These are phyloP conservation scores for Malurus melanocephalus DNA, from an alignment of 2,113 vertebrate species.

Conservation along the genomic window DNA sequence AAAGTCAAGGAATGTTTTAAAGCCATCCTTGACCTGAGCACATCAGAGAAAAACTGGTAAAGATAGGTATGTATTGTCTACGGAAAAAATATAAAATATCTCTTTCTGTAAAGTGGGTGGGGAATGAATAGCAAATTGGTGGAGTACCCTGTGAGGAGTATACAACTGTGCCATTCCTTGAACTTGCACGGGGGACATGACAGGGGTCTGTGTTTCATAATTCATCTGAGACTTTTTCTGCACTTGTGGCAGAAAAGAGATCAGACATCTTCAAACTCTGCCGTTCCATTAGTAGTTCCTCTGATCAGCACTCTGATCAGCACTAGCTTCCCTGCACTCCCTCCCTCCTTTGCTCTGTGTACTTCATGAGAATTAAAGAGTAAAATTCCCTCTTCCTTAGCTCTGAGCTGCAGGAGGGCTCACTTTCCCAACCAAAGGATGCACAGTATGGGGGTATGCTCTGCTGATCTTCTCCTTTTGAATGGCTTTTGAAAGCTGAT, in stretches of 20 bases:
- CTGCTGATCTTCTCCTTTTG: background rate
- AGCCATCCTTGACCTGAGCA: background rate
- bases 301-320: conserved; percentile 52
- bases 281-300: conserved; percentile 44
- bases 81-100: background rate
- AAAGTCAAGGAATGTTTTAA: background rate
- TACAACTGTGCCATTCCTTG: background rate
- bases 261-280: conserved; percentile 36
- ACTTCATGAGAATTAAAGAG: conserved; percentile 37
- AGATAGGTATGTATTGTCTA: background rate
- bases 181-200: background rate
- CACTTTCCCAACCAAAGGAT: background rate
- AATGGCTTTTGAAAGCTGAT: background rate
- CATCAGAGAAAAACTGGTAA: background rate
- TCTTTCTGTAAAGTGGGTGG: background rate
- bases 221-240: conserved; percentile 45
- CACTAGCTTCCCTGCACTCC: background rate
- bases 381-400: conserved; percentile 14
- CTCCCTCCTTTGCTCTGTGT: background rate
- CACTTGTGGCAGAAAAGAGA: background rate
- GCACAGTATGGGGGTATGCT: background rate
- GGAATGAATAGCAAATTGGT: background rate
- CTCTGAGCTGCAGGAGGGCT: conserved; percentile 8
- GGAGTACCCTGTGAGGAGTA: background rate
- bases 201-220: conserved; percentile 31